Evolutionary conservation across 2,113 vertebrate genomes (phyloP), one percentile per base, ranked within the genome.

Genomic region (Cranoglanis bouderius): DNA sequence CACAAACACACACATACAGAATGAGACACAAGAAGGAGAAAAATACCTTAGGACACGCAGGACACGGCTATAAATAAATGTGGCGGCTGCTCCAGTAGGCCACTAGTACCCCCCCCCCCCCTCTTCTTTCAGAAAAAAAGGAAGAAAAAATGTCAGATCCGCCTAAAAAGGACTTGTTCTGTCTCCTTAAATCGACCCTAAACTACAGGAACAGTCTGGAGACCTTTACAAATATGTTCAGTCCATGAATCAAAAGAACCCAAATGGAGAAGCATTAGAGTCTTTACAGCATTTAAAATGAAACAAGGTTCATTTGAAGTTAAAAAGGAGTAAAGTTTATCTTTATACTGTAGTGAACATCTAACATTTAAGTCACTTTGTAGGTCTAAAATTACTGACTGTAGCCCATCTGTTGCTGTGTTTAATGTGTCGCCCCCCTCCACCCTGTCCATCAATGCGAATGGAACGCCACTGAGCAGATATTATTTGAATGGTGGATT

Each of bases 61-160:
- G 87, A 91, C 81, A 86, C 38, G 84, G 80, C 90, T 91, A 91
- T 88, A 88, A 91, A 90, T 90, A 90, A 82, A 77, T 18, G 61
- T 51, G 61, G 82, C 24, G 51, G 72, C 24, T 59, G 53, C 57
- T 61, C 24, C 74, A 51, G 84, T 63, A 72, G 85, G 84, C 70
- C 78, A 35, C 84, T 49, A 40, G 43, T 43, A 72, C 85, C 13
- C 19, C 26, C 21, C 84, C 51, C 51, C 7, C 14, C 67, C 4
- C 12, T 35, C 51, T 83, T 67, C 18, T 49, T 78, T 78, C 24
- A 49, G 43, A 75, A 67, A 84, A 53, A 72, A 78, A 35, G 21
- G 8, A 81, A 12, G 7, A 61, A 59, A 26, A 81, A 51, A 87
- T 12, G 74, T 24, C 77, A 82, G n/a, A 16, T n/a, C 61, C 26